phyloP scores from a whole-genome alignment of 2,113 vertebrate genomes.

The Spheniscus mendiculus region DNA sequence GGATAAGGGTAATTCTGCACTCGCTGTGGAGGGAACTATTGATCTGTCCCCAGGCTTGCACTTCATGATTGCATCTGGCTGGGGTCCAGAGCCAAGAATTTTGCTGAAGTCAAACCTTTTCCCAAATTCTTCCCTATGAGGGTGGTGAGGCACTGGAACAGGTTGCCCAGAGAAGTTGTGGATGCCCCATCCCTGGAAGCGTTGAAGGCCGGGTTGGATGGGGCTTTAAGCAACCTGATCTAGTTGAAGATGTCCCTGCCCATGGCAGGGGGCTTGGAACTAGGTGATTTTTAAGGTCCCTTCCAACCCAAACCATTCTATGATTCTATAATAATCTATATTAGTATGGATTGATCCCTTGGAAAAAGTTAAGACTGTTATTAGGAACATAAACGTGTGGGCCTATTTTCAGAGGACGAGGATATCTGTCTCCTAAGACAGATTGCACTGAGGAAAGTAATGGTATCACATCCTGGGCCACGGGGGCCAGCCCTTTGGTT shows the following conservation, averaged over 20 bases:
- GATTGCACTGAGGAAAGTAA: not conserved
- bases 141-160: not conserved
- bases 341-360: not conserved
- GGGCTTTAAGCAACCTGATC: not conserved
- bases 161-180: not conserved
- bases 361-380: not conserved
- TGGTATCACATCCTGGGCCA: fast-evolving
- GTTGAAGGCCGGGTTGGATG: not conserved
- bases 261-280: not conserved
- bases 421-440: not conserved
- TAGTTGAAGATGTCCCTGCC: not conserved
- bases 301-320: not conserved
- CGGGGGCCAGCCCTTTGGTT: not conserved
- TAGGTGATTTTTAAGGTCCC: not conserved
- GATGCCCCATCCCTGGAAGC: not conserved
- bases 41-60: not conserved
- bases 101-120: not conserved
- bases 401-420: not conserved
- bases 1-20: not conserved
- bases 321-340: not conserved
- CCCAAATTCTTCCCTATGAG: not conserved
- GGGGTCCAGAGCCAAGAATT: not conserved
- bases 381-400: not conserved
- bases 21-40: fast-evolving
- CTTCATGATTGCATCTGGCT: not conserved